Evolutionary conservation across 2,888 invertebrate genomes (phyloP), one percentile per base, ranked within the genome.

Genomic region (Diploptera punctata): DNA sequence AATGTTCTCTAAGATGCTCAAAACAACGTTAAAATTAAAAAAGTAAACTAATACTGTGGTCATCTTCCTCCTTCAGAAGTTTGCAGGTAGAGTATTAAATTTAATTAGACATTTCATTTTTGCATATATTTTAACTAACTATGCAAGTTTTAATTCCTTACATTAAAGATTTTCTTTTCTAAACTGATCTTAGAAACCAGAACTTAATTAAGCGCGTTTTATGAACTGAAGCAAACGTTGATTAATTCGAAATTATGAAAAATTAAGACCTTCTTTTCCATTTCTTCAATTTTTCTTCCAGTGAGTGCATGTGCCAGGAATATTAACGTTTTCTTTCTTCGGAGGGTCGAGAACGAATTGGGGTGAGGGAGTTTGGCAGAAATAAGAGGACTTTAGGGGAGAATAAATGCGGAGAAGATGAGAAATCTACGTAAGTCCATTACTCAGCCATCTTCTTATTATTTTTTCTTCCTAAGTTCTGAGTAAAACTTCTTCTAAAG

Each of bases 381-480:
- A 44, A 65, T 44, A 47, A 65, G 57, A 19, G 21, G 57, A 57
- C 29, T 2, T 57, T 57, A 29, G 57, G 57, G 29, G 57, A 57
- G 31, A 5, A 10, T 5, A 61, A 21, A n/a, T 61, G 38, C n/a
- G 24, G 26, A 16, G 29, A 44, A 44, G 26, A 10, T 44, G 43
- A 16, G 26, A 65, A 33, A 65, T 65, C 43, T 47, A 47, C 38
- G 65, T 47, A 65, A 65, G 47, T 65, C 65, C 65, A 65, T 65
- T 65, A 65, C 47, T 47, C 29, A 65, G 43, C 65, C 43, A 43
- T 65, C 65, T 65, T 65, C 44, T 21, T 68, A 19, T 38, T 68
- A 57, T 38, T 38, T 31, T 29, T 16, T 54, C 60, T 54, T 71
- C 62, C 13, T 70, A 44, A 60, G 29, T 57, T 67, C 67, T 67